Percentiles rank a stretch among this genome's conserved stretches.
phyloP scores from a whole-genome alignment of 2,113 vertebrate genomes.

The Dryoscopus gambensis region DNA sequence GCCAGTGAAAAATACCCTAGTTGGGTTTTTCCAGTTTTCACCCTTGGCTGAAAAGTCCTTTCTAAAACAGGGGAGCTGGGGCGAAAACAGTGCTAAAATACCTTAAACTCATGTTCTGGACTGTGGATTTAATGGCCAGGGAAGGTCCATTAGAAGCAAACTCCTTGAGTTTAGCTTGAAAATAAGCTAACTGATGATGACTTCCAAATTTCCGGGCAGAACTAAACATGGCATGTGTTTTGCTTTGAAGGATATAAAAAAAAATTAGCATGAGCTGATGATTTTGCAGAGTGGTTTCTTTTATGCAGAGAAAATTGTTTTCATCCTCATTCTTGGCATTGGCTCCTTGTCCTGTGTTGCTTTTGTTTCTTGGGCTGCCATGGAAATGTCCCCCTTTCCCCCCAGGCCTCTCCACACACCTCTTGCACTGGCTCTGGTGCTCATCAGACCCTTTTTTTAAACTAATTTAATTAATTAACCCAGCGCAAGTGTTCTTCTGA shows the following conservation, averaged over 20 bases:
- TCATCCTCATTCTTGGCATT: constrained; percentile 42
- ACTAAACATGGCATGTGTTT: neutral
- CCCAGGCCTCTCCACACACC: constrained; percentile 20
- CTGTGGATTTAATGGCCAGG: neutral
- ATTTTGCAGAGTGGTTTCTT: constrained; percentile 47
- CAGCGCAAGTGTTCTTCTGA: constrained; percentile 36
- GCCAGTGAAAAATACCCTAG: neutral
- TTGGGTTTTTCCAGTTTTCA: neutral
- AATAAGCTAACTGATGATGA: neutral
- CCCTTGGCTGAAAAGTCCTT: constrained; percentile 2
- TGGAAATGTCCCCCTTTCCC: constrained; percentile 59
- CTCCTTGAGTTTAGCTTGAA: neutral
- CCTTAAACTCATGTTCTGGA: neutral
- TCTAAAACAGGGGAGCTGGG: neutral
- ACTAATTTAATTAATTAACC: constrained; percentile 53
- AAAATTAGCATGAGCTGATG: constrained; percentile 36
- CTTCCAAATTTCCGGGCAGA: constrained; percentile 16
- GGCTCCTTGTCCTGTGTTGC: constrained; percentile 41
- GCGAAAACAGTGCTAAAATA: neutral
- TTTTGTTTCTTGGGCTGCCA: constrained; percentile 56
- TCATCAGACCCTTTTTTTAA: constrained; percentile 10
- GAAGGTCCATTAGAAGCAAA: neutral
- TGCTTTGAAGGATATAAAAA: constrained; percentile 11
- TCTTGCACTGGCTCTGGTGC: neutral
- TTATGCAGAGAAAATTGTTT: constrained; percentile 54